A percentile compares a stretch with the other conserved stretches of the same genome.
These are phyloP conservation scores for Campoplex capitator DNA, from an alignment of 2,888 invertebrate genomes.

Conservation along the genomic window DNA sequence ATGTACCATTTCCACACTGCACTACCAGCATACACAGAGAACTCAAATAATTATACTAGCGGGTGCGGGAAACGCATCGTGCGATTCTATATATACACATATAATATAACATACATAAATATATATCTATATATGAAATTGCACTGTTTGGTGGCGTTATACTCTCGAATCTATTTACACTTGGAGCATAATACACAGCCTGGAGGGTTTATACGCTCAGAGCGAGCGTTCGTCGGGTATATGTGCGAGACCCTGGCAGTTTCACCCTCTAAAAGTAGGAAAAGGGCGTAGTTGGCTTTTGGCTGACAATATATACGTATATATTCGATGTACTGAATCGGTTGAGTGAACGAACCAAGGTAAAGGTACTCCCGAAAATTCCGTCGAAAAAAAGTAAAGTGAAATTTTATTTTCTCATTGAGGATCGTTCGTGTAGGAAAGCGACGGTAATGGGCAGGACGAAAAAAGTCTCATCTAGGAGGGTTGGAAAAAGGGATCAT, in stretches of 20 bases:
- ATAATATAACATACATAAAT: constrained; percentile 22
- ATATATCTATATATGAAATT: constrained; percentile 34
- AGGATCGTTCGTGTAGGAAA: constrained; percentile 15
- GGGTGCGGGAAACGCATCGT: constrained; percentile 39
- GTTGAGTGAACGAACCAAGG: constrained; percentile 33
- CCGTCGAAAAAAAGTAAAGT: constrained; percentile 18
- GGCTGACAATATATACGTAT: constrained; percentile 16
- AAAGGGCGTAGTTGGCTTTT: constrained; percentile 18
- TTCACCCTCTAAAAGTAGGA: constrained; percentile 4
- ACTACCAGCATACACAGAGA: constrained; percentile 37
- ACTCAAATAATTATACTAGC: constrained; percentile 67
- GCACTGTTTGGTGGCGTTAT: constrained; percentile 62
- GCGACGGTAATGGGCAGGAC: not conserved
- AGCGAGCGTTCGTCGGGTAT: constrained; percentile 46
- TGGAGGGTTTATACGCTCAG: constrained; percentile 62
- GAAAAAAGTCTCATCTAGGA: constrained; percentile 2
- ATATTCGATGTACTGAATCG: constrained; percentile 7
- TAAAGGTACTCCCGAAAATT: constrained; percentile 33
- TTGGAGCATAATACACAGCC: constrained; percentile 66
- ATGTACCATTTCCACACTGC: constrained; percentile 36
- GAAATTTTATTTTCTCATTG: constrained; percentile 28
- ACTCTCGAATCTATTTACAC: constrained; percentile 66
- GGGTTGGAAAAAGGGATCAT: constrained; percentile 11
- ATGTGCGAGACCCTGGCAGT: constrained; percentile 42
- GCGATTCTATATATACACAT: constrained; percentile 26